Conservation (phyloP, 2,888 invertebrate genomes). For the Aporophyla lueneburgensis region DNA sequence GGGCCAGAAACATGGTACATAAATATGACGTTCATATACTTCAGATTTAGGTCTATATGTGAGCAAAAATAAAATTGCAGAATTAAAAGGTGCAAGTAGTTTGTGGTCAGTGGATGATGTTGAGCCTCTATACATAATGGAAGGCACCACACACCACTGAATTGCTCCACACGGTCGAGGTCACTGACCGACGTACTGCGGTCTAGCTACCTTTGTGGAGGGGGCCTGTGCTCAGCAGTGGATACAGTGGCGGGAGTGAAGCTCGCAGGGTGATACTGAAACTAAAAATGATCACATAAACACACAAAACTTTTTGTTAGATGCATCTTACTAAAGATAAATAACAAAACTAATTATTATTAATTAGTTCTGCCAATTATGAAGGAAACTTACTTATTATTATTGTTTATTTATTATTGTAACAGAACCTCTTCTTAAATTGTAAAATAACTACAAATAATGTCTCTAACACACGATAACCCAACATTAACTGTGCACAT, state of each 20-base stretch:
- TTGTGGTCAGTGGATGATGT: background rate
- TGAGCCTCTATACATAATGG: background rate
- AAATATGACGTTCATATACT: background rate
- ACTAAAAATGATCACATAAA: background rate
- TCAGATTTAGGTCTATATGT: background rate
- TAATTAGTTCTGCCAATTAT: background rate
- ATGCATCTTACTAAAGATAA: background rate
- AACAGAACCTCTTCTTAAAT: background rate
- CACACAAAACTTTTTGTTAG: background rate
- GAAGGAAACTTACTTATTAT: background rate
- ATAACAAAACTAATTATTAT: constrained; percentile 2
- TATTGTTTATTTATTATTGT: background rate
- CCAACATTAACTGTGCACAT: constrained; percentile 25
- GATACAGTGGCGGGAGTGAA: background rate
- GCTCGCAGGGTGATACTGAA: background rate
- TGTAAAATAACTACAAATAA: background rate
- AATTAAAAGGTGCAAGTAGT: background rate
- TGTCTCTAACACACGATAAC: constrained; percentile 52
- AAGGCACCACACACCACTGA: too few relatives aligned
- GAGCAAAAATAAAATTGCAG: background rate
- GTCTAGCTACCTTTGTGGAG: background rate
- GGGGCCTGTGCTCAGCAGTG: background rate
- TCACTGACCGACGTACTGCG: background rate
- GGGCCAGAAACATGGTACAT: background rate
- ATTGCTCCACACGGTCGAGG: background rate